phyloP scores from a whole-genome alignment of 2,888 invertebrate genomes.

The Leucoma salicis region DNA sequence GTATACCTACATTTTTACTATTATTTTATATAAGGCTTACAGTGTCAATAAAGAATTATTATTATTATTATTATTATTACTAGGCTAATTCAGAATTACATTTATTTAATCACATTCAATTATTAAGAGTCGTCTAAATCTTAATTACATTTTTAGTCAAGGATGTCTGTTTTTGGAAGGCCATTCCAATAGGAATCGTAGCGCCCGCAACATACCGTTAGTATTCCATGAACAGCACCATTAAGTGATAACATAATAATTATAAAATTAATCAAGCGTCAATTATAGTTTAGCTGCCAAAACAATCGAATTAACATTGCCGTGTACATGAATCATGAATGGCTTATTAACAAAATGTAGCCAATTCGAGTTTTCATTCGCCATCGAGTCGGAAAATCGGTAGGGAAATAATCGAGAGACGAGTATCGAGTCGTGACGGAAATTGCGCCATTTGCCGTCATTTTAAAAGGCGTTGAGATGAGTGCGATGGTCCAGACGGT shows the following conservation, averaged over 20 bases:
- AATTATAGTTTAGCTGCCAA: not conserved
- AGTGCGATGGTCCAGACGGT: slow-evolving; percentile 1
- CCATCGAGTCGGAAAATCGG: slow-evolving; percentile 56
- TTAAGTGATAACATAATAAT: not conserved
- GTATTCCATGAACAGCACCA: too few species aligned
- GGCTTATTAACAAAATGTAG: slow-evolving; percentile 37
- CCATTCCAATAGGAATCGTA: too few species aligned
- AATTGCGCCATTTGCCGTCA: slow-evolving; percentile 64
- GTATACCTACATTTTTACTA: too few species aligned
- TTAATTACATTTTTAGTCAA: too few species aligned
- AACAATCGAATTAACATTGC: slow-evolving; percentile 11
- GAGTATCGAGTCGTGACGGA: slow-evolving; percentile 60
- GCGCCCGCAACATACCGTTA: too few species aligned
- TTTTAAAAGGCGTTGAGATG: slow-evolving; percentile 47
- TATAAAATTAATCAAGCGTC: slow-evolving; percentile 1
- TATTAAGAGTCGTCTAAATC: too few species aligned
- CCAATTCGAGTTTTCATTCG: slow-evolving; percentile 43
- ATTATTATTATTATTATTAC: too few species aligned
- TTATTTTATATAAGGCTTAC: too few species aligned
- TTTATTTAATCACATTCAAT: too few species aligned
- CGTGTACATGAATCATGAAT: slow-evolving; percentile 16
- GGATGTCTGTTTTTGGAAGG: too few species aligned
- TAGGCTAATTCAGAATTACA: too few species aligned
- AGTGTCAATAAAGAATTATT: too few species aligned
- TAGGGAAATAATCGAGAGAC: slow-evolving; percentile 62